These are phyloP conservation scores for Cyclura pinguis DNA, from an alignment of 2,797 vertebrate species.

Conservation along the genomic window DNA sequence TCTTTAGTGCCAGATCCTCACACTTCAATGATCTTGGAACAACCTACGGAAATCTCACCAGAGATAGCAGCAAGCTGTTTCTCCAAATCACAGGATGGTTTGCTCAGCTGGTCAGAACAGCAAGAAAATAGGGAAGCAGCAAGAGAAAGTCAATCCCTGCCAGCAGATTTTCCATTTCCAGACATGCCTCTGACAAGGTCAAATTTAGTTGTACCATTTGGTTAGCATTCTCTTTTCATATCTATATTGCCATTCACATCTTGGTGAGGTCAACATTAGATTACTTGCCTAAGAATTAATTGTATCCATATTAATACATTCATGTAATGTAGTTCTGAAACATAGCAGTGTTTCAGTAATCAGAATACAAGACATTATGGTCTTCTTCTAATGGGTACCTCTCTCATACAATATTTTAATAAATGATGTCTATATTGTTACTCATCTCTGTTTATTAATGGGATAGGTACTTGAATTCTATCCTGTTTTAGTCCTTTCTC, in stretches of 20 bases:
- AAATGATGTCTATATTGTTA: not conserved
- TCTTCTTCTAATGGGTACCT: not conserved
- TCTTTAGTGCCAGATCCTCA: constrained; percentile 16
- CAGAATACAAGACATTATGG: constrained; percentile 8
- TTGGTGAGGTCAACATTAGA: constrained; percentile 54
- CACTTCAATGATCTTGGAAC: constrained; percentile 30
- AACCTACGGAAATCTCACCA: constrained; percentile 34
- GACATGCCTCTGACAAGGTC: constrained; percentile 36
- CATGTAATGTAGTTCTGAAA: not conserved
- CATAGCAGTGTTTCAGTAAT: constrained; percentile 43
- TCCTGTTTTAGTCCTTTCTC: not conserved
- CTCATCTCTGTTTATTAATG: not conserved
- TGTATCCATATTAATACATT: constrained; percentile 47
- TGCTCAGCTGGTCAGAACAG: constrained; percentile 24
- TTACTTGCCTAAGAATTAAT: constrained; percentile 52
- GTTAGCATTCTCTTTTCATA: not conserved
- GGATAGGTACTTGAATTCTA: not conserved
- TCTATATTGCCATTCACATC: constrained; percentile 22
- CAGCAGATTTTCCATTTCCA: constrained; percentile 10
- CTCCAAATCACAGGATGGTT: constrained; percentile 31
- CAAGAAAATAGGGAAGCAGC: constrained; percentile 26
- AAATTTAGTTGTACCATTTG: constrained; percentile 20
- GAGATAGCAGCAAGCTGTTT: constrained; percentile 38
- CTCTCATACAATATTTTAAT: not conserved
- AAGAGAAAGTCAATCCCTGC: constrained; percentile 19